Evolutionary conservation across 2,888 invertebrate genomes (phyloP).

Genomic region (Didymodactylos carnosus): DNA sequence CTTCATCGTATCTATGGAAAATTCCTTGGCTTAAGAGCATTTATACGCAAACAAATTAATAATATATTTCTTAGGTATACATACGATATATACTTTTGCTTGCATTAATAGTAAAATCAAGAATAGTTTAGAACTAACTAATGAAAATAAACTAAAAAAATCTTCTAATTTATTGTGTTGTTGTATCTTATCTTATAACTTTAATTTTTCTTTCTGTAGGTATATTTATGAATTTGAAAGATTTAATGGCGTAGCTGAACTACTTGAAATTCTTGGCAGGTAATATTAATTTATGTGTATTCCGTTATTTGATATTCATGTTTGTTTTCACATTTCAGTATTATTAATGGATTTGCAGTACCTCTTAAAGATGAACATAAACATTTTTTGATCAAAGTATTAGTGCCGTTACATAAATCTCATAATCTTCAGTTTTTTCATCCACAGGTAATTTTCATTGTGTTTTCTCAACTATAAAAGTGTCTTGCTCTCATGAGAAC

Average conservation of each 20-base stretch:
- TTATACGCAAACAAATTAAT: slow-evolving; percentile 71
- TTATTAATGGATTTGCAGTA: slow-evolving; percentile 93
- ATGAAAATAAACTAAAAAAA: too few relatives aligned
- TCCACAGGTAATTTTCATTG: slow-evolving; percentile 39
- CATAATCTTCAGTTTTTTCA: slow-evolving; percentile 88
- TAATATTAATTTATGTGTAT: slow-evolving; percentile 23
- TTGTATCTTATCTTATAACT: slow-evolving; percentile 4
- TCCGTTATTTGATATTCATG: neutral
- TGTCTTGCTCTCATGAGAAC: neutral
- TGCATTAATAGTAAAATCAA: too few relatives aligned
- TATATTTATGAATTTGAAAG: slow-evolving; percentile 97
- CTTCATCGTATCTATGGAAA: slow-evolving; percentile 33
- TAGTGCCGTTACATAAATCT: slow-evolving; percentile 85
- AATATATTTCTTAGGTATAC: slow-evolving; percentile 68
- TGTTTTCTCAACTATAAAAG: neutral
- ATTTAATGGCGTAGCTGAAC: slow-evolving; percentile 87
- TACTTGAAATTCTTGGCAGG: slow-evolving; percentile 82
- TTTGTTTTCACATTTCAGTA: slow-evolving; percentile 51
- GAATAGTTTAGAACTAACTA: neutral
- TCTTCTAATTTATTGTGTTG: too few relatives aligned
- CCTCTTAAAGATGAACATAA: slow-evolving; percentile 96
- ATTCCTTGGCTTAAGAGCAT: slow-evolving; percentile 31
- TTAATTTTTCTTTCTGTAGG: slow-evolving; percentile 40
- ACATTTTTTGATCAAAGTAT: slow-evolving; percentile 74
- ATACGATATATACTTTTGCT: too few relatives aligned